A percentile compares a stretch with the other conserved stretches of the same genome.
Evolutionary conservation across 2,113 vertebrate genomes (phyloP).

Genomic region (Leptosomus discolor): DNA sequence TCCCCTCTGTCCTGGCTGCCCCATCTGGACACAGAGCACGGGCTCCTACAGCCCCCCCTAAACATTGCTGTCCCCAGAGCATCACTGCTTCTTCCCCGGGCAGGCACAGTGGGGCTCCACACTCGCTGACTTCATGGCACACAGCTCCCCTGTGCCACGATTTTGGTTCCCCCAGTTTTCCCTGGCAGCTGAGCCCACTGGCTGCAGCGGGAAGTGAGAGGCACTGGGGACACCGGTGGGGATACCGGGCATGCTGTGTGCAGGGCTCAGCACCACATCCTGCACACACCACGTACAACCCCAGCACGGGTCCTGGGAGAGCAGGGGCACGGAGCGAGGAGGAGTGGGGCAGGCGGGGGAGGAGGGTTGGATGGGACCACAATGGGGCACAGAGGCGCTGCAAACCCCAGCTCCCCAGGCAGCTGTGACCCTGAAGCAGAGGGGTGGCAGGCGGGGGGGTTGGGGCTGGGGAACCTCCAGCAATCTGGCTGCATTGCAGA

Average conservation of each 20-base stretch:
- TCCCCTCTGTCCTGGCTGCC: background rate
- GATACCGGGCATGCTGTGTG: fast-evolving
- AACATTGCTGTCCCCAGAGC: background rate
- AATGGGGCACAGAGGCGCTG: background rate
- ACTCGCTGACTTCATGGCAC: fast-evolving
- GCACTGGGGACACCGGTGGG: fast-evolving
- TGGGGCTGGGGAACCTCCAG: background rate
- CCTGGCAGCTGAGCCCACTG: background rate
- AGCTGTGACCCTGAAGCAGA: background rate
- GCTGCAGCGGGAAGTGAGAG: background rate
- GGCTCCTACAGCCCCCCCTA: background rate
- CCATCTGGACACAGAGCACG: fast-evolving
- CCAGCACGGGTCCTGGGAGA: background rate
- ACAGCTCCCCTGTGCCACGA: fast-evolving
- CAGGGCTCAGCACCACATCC: background rate
- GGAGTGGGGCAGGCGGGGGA: background rate
- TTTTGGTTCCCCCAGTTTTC: background rate
- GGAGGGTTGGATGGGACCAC: background rate
- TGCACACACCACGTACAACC: fast-evolving
- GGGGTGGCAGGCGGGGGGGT: background rate
- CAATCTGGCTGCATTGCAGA: background rate
- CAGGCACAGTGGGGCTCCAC: background rate
- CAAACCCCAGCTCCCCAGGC: background rate
- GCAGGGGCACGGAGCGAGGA: fast-evolving
- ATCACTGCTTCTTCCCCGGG: background rate